Conservation (phyloP, 2,113 vertebrate genomes). For the Tiliqua scincoides region DNA sequence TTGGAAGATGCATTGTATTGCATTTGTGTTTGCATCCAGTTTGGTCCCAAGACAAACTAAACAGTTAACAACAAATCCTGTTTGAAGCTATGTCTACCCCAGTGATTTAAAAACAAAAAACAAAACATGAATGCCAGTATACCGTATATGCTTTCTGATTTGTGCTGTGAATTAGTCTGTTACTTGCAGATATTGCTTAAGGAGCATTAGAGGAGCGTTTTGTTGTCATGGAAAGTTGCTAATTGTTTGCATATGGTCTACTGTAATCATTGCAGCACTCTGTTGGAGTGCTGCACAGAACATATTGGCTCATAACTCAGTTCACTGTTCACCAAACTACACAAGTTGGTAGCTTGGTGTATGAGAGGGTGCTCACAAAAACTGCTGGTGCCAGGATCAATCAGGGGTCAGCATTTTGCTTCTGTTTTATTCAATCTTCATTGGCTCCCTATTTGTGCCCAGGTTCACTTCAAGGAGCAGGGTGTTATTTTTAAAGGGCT, state of each 20-base stretch:
- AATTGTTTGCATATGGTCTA: constrained; percentile 22
- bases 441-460: too few species aligned
- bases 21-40: too few species aligned
- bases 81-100: not conserved
- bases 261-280: not conserved
- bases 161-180: constrained; percentile 32
- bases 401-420: too few species aligned
- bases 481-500: too few species aligned
- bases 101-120: not conserved
- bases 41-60: too few species aligned
- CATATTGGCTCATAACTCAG: constrained; percentile 22
- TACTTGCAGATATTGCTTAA: constrained; percentile 24
- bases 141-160: constrained; percentile 37
- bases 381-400: too few species aligned
- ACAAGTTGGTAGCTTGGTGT: not conserved
- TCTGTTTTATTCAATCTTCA: too few species aligned
- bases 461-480: too few species aligned
- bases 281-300: not conserved
- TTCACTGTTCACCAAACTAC: constrained; percentile 8
- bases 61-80: not conserved
- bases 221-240: not conserved
- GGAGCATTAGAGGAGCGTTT: not conserved
- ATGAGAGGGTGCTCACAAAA: constrained; percentile 10
- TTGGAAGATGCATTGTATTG: too few species aligned
- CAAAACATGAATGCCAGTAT: not conserved